Evolutionary conservation across 1,140 invertebrate genomes (phyloP).

Genomic region (Lamellibrachia luymesi): DNA sequence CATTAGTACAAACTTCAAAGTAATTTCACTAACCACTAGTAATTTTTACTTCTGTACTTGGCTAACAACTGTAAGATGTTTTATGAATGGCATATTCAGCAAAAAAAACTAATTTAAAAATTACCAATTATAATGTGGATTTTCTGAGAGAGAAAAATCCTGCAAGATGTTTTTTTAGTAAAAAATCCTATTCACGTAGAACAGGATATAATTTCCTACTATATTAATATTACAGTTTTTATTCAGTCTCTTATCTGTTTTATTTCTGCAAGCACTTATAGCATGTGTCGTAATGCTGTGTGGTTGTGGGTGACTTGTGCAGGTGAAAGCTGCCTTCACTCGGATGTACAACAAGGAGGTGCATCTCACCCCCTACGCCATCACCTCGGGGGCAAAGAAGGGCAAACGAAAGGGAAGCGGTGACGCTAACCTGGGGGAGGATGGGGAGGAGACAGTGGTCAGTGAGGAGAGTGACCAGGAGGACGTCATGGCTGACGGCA

Average conservation of each 20-base stretch:
- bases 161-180: background rate
- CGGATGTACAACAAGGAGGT: constrained; percentile 84
- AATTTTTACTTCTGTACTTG: too few species aligned
- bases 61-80: too few species aligned
- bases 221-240: too few species aligned
- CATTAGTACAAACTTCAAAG: too few species aligned
- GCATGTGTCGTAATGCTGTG: background rate
- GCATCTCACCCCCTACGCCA: constrained; percentile 70
- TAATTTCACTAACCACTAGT: too few species aligned
- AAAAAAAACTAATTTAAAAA: too few species aligned
- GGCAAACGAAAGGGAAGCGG: constrained; percentile 51
- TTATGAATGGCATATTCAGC: too few species aligned
- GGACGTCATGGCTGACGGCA: constrained; percentile 70
- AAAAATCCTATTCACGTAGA: too few species aligned
- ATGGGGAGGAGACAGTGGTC: constrained; percentile 39
- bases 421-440: constrained; percentile 29
- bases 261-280: too few species aligned
- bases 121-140: too few species aligned
- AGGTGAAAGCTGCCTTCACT: constrained; percentile 91
- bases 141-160: background rate
- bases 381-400: constrained; percentile 62
- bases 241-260: too few species aligned
- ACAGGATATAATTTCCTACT: too few species aligned
- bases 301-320: background rate
- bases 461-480: constrained; percentile 62